Conservation (phyloP, 2,113 vertebrate genomes). For the Marcusenius ussheri region DNA sequence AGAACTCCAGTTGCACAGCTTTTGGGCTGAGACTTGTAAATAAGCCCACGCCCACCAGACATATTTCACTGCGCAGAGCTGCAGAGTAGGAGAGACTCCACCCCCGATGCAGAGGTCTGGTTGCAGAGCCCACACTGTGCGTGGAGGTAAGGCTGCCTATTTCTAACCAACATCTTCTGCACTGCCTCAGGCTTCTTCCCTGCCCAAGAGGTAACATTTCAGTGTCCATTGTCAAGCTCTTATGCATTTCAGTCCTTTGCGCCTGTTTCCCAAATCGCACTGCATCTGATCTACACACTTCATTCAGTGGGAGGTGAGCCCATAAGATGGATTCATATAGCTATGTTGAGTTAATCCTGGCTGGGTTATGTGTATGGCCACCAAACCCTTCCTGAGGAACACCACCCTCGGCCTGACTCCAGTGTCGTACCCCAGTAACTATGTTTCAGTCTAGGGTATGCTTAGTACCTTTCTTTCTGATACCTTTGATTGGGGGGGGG, state of each 20-base stretch:
- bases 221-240: neutral
- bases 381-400: neutral
- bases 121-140: neutral
- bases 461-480: neutral
- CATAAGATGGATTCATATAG: neutral
- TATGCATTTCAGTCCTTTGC: neutral
- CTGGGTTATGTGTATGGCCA: neutral
- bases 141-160: neutral
- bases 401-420: neutral
- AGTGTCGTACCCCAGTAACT: neutral
- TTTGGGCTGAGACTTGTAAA: neutral
- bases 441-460: neutral
- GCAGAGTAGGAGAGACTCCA: neutral
- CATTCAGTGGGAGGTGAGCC: neutral
- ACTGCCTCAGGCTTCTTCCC: neutral
- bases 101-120: neutral
- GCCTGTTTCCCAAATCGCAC: neutral
- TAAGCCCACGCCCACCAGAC: neutral
- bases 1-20: neutral
- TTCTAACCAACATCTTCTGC: neutral
- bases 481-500: neutral
- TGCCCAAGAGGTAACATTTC: neutral
- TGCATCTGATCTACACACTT: neutral
- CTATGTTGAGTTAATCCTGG: neutral
- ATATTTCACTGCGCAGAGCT: neutral